A percentile compares a stretch with the other conserved stretches of the same genome.
phyloP scores from a whole-genome alignment of 2,888 invertebrate genomes.

The Tiliacea citrago region DNA sequence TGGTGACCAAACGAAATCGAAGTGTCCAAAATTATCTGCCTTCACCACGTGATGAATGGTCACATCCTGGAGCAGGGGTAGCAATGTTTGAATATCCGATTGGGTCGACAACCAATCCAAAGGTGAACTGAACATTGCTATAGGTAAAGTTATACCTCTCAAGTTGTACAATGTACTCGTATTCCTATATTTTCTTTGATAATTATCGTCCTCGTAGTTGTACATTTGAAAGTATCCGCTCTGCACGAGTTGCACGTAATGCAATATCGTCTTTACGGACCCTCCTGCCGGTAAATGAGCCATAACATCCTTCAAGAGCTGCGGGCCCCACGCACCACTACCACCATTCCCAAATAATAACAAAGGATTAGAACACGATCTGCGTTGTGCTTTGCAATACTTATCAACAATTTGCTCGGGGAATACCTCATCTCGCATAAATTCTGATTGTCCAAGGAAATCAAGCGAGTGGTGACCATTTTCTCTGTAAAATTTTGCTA shows the following conservation, averaged over 20 bases:
- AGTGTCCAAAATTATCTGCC: slow-evolving; percentile 70
- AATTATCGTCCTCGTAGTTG: slow-evolving; percentile 66
- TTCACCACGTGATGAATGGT: slow-evolving; percentile 68
- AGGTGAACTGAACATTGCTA: slow-evolving; percentile 71
- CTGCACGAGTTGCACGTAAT: slow-evolving; percentile 75
- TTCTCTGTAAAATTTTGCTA: slow-evolving; percentile 66
- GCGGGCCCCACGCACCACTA: slow-evolving; percentile 49
- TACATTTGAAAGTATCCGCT: slow-evolving; percentile 74
- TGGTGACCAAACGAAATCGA: slow-evolving; percentile 75
- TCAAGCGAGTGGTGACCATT: slow-evolving; percentile 57
- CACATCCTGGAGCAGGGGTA: slow-evolving; percentile 64
- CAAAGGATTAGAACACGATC: slow-evolving; percentile 70
- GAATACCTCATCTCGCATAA: slow-evolving; percentile 59
- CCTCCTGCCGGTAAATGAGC: slow-evolving; percentile 67
- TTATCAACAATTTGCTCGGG: slow-evolving; percentile 64
- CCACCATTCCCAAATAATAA: slow-evolving; percentile 72
- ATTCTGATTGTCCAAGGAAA: slow-evolving; percentile 68
- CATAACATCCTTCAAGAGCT: slow-evolving; percentile 58
- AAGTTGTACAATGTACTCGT: slow-evolving; percentile 66
- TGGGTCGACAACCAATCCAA: slow-evolving; percentile 73
- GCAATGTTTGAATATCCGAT: slow-evolving; percentile 66
- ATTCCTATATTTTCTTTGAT: slow-evolving; percentile 64
- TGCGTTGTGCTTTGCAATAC: slow-evolving; percentile 69
- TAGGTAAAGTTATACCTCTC: slow-evolving; percentile 66
- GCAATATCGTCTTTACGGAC: slow-evolving; percentile 74